phyloP scores from a whole-genome alignment of 2,113 vertebrate genomes.

The Hemiscyllium ocellatum region DNA sequence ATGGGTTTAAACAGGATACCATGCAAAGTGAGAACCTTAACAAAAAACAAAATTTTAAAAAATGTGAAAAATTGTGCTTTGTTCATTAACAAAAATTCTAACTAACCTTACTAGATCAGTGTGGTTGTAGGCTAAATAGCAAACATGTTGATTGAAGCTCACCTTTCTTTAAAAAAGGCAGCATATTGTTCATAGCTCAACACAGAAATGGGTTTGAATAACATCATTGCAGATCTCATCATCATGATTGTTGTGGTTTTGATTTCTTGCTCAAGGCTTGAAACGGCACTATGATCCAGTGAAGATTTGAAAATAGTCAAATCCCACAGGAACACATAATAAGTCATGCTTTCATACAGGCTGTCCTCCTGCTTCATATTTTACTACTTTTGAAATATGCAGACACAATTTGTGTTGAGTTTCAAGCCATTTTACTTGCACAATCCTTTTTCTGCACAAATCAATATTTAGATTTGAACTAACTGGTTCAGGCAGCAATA shows the following conservation, averaged over 20 bases:
- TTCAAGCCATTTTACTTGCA: background rate
- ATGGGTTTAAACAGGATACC: slow-evolving; percentile 13
- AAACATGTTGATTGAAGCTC: background rate
- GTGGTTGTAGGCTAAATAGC: slow-evolving; percentile 1
- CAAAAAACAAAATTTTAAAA: background rate
- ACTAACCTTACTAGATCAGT: slow-evolving; percentile 8
- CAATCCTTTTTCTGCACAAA: background rate
- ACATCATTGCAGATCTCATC: background rate
- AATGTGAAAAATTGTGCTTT: slow-evolving; percentile 15
- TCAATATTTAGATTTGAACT: background rate
- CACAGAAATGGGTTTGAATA: background rate
- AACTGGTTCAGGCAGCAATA: background rate
- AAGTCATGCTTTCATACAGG: background rate
- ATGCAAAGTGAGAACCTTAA: slow-evolving; percentile 3
- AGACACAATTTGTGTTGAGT: background rate
- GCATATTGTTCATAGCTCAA: background rate
- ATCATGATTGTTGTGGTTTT: background rate
- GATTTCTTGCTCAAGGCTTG: background rate
- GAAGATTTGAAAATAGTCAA: background rate
- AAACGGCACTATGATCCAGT: background rate
- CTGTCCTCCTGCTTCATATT: background rate
- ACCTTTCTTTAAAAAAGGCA: background rate
- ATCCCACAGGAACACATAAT: background rate
- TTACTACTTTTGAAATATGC: background rate
- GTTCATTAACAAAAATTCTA: slow-evolving; percentile 20